These are phyloP conservation scores for Nomada fucata DNA, from an alignment of 2,888 invertebrate species.

Conservation along the genomic window DNA sequence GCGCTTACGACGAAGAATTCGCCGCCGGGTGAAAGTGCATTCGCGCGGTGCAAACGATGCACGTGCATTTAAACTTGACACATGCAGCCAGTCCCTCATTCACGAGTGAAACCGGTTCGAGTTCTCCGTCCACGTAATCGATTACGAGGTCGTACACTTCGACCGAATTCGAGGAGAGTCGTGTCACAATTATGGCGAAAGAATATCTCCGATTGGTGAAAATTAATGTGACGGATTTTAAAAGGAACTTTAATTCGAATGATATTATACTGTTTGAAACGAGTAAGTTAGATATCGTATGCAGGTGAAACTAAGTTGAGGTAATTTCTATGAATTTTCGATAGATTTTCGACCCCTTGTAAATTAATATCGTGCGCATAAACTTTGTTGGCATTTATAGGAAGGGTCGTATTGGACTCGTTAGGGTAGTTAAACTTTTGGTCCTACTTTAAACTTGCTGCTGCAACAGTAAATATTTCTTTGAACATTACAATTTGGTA, in stretches of 20 bases:
- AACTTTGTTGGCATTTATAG: no score
- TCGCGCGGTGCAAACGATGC: conserved; percentile 32
- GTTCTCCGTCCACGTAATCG: conserved; percentile 34
- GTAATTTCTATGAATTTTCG: conserved; percentile 43
- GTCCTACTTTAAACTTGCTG: background rate
- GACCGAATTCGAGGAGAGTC: background rate
- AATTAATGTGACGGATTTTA: background rate
- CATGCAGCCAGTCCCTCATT: background rate
- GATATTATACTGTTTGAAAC: background rate
- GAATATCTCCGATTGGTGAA: background rate
- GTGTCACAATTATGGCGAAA: background rate
- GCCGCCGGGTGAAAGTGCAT: conserved; percentile 26
- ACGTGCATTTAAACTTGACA: conserved; percentile 44
- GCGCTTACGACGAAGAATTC: conserved; percentile 44
- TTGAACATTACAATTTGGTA: no score
- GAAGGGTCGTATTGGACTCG: no score
- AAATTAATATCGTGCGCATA: no score
- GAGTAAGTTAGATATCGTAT: no score
- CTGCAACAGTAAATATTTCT: background rate
- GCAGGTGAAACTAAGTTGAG: no score
- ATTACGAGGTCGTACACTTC: conserved; percentile 9
- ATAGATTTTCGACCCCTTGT: conserved; percentile 15
- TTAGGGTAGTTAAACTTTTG: no score
- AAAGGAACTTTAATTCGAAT: background rate
- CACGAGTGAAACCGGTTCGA: conserved; percentile 38